Conservation (phyloP, 1,140 invertebrate genomes). For the Eupeodes corollae region DNA sequence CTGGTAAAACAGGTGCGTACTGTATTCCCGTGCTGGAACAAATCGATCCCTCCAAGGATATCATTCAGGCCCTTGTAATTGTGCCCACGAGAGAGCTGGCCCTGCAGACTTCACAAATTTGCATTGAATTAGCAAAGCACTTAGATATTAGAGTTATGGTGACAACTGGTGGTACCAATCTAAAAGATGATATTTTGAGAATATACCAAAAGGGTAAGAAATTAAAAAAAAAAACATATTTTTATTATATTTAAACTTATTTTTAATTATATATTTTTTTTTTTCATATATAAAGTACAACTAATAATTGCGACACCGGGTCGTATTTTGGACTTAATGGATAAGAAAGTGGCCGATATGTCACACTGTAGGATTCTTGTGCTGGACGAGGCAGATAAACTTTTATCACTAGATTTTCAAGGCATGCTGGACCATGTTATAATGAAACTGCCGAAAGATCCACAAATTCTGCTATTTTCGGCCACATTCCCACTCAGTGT, state of each 20-base stretch:
- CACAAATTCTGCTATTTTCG: constrained; percentile 97
- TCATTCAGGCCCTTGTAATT: constrained; percentile 94
- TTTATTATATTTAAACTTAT: background rate
- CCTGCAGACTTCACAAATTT: constrained; percentile 98
- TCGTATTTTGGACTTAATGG: constrained; percentile 98
- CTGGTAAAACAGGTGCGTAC: constrained; percentile 99
- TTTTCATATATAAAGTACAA: constrained; percentile 65
- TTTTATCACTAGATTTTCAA: constrained; percentile 98
- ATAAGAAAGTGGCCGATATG: constrained; percentile 95
- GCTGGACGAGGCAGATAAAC: constrained; percentile 98
- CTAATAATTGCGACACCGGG: constrained; percentile 98
- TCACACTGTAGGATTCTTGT: constrained; percentile 93
- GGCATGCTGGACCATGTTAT: constrained; percentile 97
- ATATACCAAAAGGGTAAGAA: constrained; percentile 87
- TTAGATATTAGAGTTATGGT: constrained; percentile 96
- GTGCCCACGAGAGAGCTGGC: constrained; percentile 98
- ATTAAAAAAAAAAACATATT: constrained; percentile 1
- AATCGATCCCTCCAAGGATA: constrained; percentile 81
- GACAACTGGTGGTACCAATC: constrained; percentile 94
- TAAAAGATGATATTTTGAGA: constrained; percentile 98
- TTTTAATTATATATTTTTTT: constrained; percentile 3
- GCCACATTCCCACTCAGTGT: constrained; percentile 98
- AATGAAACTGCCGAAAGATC: constrained; percentile 79
- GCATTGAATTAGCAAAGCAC: constrained; percentile 96
- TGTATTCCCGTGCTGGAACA: constrained; percentile 95